phyloP scores from a whole-genome alignment of 2,113 vertebrate genomes.

The Osmerus mordax region DNA sequence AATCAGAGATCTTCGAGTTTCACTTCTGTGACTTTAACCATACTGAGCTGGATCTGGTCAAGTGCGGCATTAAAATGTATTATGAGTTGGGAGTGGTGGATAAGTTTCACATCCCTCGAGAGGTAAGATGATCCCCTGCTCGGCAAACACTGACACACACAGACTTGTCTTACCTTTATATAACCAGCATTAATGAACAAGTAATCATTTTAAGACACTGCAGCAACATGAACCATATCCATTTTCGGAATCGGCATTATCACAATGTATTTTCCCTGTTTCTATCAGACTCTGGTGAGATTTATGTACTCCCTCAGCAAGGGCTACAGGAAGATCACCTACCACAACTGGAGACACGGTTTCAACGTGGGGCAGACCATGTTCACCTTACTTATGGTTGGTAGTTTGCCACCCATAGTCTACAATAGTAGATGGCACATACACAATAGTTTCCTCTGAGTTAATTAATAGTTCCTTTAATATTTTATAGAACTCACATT shows the following conservation, averaged over 20 bases:
- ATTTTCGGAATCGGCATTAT: background rate
- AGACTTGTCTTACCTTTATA: too few species aligned
- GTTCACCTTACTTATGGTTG: constrained; percentile 77
- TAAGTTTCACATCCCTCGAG: constrained; percentile 79
- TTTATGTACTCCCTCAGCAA: constrained; percentile 77
- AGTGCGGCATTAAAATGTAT: constrained; percentile 78
- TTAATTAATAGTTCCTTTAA: too few species aligned
- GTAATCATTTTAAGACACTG: background rate
- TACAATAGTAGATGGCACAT: too few species aligned
- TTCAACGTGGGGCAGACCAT: constrained; percentile 83
- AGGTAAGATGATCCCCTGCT: constrained; percentile 48
- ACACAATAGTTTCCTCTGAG: too few species aligned
- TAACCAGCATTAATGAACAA: background rate
- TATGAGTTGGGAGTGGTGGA: constrained; percentile 79
- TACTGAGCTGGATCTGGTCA: constrained; percentile 73
- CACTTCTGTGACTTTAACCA: constrained; percentile 75
- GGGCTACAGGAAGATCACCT: constrained; percentile 78
- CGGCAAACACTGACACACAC: background rate
- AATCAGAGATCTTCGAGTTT: constrained; percentile 44
- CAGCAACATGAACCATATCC: background rate
- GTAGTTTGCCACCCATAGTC: too few species aligned
- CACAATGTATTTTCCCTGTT: background rate
- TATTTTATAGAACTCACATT: too few species aligned
- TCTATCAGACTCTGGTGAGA: constrained; percentile 66
- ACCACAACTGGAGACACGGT: constrained; percentile 82